These are phyloP conservation scores for Eilema caniola DNA, from an alignment of 2,888 invertebrate species.

Conservation along the genomic window DNA sequence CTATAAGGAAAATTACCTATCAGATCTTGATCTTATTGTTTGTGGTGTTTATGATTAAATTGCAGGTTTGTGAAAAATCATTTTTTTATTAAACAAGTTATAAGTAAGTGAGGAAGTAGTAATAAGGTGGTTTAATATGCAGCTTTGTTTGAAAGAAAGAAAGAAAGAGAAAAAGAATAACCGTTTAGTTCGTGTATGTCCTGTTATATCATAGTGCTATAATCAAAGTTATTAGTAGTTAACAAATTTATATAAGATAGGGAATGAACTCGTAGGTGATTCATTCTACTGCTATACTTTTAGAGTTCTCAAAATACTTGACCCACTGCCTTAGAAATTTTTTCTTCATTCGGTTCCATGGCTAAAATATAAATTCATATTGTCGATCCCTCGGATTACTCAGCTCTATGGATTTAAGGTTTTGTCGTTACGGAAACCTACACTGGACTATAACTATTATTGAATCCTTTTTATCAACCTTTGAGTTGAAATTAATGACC, in stretches of 20 bases:
- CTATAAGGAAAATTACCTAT: constrained; percentile 40
- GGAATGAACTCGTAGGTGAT: neutral
- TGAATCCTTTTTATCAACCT: neutral
- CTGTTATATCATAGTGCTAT: neutral
- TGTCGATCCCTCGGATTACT: neutral
- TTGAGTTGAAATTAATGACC: neutral
- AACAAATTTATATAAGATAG: too few relatives aligned
- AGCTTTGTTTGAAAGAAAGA: neutral
- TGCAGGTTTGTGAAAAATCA: constrained; percentile 4
- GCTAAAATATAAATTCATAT: neutral
- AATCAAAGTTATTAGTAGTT: neutral
- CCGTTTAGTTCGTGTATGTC: too few relatives aligned
- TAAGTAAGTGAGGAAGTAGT: neutral
- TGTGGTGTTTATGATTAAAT: constrained; percentile 21
- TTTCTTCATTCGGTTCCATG: neutral
- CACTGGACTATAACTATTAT: neutral
- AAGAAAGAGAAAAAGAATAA: too few relatives aligned
- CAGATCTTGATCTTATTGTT: constrained; percentile 42
- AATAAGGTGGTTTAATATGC: neutral
- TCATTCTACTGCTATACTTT: neutral
- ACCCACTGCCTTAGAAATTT: neutral
- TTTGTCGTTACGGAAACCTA: neutral
- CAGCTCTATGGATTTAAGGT: neutral
- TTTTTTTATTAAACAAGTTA: constrained; percentile 1
- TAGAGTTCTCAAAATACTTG: neutral